Base-by-base conservation (phyloP, 2,797 vertebrate genomes). In the Takifugu rubripes region DNA sequence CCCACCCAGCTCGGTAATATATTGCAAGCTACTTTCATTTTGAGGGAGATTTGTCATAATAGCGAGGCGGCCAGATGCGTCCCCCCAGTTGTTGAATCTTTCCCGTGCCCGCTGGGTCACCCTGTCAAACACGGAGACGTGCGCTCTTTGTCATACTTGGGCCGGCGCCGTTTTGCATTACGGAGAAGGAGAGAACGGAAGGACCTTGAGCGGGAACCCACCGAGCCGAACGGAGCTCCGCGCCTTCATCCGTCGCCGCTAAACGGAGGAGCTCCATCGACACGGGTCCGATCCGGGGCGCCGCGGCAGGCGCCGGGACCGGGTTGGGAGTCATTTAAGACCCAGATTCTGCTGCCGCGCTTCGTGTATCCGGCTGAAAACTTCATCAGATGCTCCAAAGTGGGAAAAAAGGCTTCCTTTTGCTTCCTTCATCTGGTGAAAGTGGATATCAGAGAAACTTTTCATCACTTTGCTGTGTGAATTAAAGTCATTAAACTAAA, bases 21-120 rank as follows among this genome's bases (percentile, higher is more conserved):
- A 88, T 90, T 78, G 79, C 88, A 73, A 64, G 88, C 79, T 59
- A 68, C 71, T 88, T 82, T 83, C 80, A 86, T 90, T 88, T 73
- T 85, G 72, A 82, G 76, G 88, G 79, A 89, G 81, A 90, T 91
- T 90, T 90, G 88, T 92, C 88, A 91, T 90, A 90, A 91, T 91
- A 90, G 81, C 50, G 68, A 75, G 74, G 67, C 55, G 70, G 81
- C 78, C 79, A 84, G 84, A 87, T 83, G 81, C 76, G 79, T 84
- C 83, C 78, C 84, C 68, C 74, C 54, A 72, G 78, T 81, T 70
- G 77, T 73, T 72, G 86, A 74, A 81, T 85, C 85, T 81, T 83
- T 84, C 77, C 69, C 77, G 77, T 64, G 75, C 81, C 82, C 82
- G 81, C 75, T 80, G 85, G 83, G 84, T 85, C 86, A 77, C 75